Evolutionary conservation across 2,888 invertebrate species (phyloP).

Genomic region (Lasioglossum morio): DNA sequence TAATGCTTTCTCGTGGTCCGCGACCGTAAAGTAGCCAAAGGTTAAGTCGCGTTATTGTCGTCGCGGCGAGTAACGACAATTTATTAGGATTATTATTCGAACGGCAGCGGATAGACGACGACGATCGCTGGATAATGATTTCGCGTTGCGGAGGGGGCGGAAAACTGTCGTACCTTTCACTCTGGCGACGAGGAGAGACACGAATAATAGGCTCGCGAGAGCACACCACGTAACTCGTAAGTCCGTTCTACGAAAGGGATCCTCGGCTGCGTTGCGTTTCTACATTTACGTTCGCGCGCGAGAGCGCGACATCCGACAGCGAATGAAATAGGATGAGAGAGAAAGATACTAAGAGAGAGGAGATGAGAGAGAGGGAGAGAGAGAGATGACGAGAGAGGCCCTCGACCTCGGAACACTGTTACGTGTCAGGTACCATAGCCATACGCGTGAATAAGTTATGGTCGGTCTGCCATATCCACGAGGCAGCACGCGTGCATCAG

Average conservation of each 20-base stretch:
- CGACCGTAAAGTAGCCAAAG: conserved; percentile 33
- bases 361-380: conserved; percentile 11
- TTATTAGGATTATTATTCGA: conserved; percentile 50
- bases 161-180: conserved; percentile 55
- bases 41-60: conserved; percentile 41
- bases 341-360: conserved; percentile 25
- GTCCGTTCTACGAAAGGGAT: conserved; percentile 57
- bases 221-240: conserved; percentile 47
- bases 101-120: conserved; percentile 19
- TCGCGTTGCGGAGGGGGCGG: conserved; percentile 23
- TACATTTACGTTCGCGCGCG: conserved; percentile 56
- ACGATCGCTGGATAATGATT: conserved; percentile 44
- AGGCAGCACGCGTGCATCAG: conserved; percentile 74
- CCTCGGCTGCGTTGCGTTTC: conserved; percentile 59
- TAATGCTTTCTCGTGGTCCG: background rate
- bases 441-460: conserved; percentile 76
- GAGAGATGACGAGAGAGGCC: conserved; percentile 60
- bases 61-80: conserved; percentile 31
- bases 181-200: conserved; percentile 28
- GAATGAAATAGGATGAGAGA: conserved; percentile 5
- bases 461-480: conserved; percentile 72
- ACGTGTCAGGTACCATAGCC: conserved; percentile 76
- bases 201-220: conserved; percentile 37
- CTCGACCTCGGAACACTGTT: conserved; percentile 75
- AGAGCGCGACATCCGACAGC: conserved; percentile 11